These are phyloP conservation scores for Lepus oiostolus DNA, from an alignment of 2,797 vertebrate genomes.

Conservation along the genomic window DNA sequence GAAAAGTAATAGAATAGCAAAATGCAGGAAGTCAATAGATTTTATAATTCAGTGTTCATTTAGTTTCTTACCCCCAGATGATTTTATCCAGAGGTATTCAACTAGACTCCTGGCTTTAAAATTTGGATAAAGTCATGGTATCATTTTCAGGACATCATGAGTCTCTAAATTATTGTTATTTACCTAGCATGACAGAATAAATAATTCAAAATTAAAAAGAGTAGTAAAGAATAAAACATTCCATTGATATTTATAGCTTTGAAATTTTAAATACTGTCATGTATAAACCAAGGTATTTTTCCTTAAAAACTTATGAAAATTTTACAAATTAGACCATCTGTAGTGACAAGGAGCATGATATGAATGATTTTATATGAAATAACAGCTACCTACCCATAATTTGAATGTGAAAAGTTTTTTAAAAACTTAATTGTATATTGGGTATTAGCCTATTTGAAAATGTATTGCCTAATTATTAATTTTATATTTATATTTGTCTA, in stretches of 20 bases:
- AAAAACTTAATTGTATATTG: slow-evolving; percentile 49
- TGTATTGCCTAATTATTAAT: slow-evolving; percentile 47
- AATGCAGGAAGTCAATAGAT: slow-evolving; percentile 21
- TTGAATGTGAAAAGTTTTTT: slow-evolving; percentile 47
- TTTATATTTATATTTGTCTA: slow-evolving; percentile 54
- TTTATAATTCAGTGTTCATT: background rate
- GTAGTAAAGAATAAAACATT: background rate
- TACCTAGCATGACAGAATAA: background rate
- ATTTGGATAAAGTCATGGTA: background rate
- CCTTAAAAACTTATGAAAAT: background rate
- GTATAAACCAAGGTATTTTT: background rate
- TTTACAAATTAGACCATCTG: slow-evolving; percentile 47
- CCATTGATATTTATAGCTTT: background rate
- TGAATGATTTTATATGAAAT: slow-evolving; percentile 10
- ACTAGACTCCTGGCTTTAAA: background rate
- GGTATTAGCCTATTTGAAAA: slow-evolving; percentile 60
- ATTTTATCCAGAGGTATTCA: slow-evolving; percentile 23
- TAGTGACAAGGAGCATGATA: slow-evolving; percentile 2
- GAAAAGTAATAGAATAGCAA: background rate
- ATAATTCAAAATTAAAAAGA: slow-evolving; percentile 47
- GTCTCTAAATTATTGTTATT: slow-evolving; percentile 36
- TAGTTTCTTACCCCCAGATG: slow-evolving; percentile 16
- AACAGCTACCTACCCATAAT: slow-evolving; percentile 9
- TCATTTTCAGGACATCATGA: background rate
- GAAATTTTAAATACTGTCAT: slow-evolving; percentile 56